phyloP scores from a whole-genome alignment of 2,113 vertebrate genomes.

The Calyptomena viridis region DNA sequence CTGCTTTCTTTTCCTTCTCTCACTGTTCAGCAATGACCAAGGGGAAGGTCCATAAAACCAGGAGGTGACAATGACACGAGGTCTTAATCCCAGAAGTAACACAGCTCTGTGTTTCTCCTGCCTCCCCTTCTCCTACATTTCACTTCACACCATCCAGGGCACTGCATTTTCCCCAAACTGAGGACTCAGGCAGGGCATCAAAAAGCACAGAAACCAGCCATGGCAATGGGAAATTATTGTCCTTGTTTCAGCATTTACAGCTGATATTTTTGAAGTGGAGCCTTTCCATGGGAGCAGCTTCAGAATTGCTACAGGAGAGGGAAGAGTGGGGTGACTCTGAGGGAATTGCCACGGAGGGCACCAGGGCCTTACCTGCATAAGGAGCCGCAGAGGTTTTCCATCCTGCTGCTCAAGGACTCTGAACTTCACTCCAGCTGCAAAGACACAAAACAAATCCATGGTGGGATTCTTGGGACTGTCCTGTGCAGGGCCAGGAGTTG shows the following conservation, averaged over 20 bases:
- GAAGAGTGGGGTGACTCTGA: neutral
- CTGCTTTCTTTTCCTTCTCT: neutral
- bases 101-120: neutral
- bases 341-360: neutral
- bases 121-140: neutral
- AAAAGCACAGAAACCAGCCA: neutral
- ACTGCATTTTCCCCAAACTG: neutral
- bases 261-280: neutral
- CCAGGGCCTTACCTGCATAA: conserved; percentile 88
- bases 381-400: conserved; percentile 85
- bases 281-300: neutral
- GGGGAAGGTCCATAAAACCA: neutral
- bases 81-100: neutral
- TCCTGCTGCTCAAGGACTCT: conserved; percentile 83
- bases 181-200: neutral
- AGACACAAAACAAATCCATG: neutral
- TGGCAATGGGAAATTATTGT: neutral
- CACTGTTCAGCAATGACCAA: neutral
- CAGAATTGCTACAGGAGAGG: neutral
- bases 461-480: neutral
- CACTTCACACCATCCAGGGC: neutral
- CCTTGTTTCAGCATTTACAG: neutral
- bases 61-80: neutral
- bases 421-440: conserved; percentile 93
- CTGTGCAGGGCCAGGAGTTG: neutral